A percentile compares a stretch with the other conserved stretches of the same genome.
Conservation (phyloP, 2,888 invertebrate genomes). For the Hypsopygia costalis region DNA sequence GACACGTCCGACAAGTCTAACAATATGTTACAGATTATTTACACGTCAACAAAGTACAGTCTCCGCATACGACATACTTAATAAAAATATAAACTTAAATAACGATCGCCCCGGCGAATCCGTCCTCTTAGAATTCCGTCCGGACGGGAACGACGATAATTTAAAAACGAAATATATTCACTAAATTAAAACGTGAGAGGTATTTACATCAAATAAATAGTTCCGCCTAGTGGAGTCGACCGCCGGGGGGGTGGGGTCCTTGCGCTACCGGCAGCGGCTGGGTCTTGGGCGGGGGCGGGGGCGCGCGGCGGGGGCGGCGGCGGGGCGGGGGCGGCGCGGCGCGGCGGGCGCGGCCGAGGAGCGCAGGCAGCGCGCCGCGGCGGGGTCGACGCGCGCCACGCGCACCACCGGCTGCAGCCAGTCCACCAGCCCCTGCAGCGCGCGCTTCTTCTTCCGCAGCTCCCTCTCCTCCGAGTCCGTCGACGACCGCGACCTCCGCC, state of each 20-base stretch:
- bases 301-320: slow-evolving; percentile 83
- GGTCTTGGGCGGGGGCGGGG: slow-evolving; percentile 74
- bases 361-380: slow-evolving; percentile 48
- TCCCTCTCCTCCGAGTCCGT: slow-evolving; percentile 50
- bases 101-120: slow-evolving; percentile 13
- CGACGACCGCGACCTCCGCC: slow-evolving; percentile 32
- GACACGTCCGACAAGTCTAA: slow-evolving; percentile 21
- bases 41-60: slow-evolving; percentile 35
- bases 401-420: slow-evolving; percentile 84
- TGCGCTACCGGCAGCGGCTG: slow-evolving; percentile 51
- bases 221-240: background rate
- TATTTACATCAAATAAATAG: slow-evolving; percentile 41
- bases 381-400: slow-evolving; percentile 82
- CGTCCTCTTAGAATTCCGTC: slow-evolving; percentile 11
- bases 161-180: slow-evolving; percentile 38
- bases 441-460: slow-evolving; percentile 47
- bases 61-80: slow-evolving; percentile 26
- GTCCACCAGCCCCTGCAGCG: slow-evolving; percentile 44
- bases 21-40: slow-evolving; percentile 39
- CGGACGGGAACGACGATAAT: slow-evolving; percentile 15
- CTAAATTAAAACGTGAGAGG: slow-evolving; percentile 21
- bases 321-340: slow-evolving; percentile 68
- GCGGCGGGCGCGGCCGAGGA: slow-evolving; percentile 60
- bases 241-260: slow-evolving; percentile 29
- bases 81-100: slow-evolving; percentile 20